These are phyloP conservation scores for Fragum fragum DNA, from an alignment of 2,888 invertebrate genomes.

Conservation along the genomic window DNA sequence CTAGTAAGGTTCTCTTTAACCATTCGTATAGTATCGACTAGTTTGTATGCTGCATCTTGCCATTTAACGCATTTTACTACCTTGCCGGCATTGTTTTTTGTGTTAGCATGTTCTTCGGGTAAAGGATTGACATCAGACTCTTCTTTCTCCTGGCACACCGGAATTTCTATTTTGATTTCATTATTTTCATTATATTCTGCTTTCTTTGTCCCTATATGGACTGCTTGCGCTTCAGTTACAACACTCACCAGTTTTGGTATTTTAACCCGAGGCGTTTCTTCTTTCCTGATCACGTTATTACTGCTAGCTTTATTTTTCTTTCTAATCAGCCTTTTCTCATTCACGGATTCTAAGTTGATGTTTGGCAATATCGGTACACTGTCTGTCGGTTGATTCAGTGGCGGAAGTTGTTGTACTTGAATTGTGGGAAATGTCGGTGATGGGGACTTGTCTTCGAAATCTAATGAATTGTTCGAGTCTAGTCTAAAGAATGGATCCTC, in stretches of 20 bases:
- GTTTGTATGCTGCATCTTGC: conserved; percentile 13
- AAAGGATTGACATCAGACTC: neutral
- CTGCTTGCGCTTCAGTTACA: neutral
- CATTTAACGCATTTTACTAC: conserved; percentile 16
- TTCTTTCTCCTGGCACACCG: neutral
- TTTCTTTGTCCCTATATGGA: neutral
- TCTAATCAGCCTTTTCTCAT: neutral
- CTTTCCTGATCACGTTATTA: neutral
- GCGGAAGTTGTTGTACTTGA: conserved; percentile 64
- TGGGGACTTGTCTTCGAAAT: neutral
- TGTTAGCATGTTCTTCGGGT: neutral
- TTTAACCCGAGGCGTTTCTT: neutral
- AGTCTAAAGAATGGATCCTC: neutral
- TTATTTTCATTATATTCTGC: neutral
- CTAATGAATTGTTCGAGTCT: neutral
- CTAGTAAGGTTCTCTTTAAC: conserved; percentile 3
- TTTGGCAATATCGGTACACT: conserved; percentile 6
- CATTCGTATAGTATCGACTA: neutral
- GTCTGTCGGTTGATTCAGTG: conserved; percentile 25
- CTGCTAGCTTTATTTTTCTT: conserved; percentile 9
- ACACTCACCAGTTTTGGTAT: conserved; percentile 4
- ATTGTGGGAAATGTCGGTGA: conserved; percentile 53
- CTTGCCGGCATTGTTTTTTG: neutral
- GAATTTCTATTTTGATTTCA: neutral
- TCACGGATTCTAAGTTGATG: neutral